Percentiles rank a stretch among this genome's conserved stretches.
Evolutionary conservation across 2,888 invertebrate genomes (phyloP).

Genomic region (Galeopsomyia nigrocyanea): DNA sequence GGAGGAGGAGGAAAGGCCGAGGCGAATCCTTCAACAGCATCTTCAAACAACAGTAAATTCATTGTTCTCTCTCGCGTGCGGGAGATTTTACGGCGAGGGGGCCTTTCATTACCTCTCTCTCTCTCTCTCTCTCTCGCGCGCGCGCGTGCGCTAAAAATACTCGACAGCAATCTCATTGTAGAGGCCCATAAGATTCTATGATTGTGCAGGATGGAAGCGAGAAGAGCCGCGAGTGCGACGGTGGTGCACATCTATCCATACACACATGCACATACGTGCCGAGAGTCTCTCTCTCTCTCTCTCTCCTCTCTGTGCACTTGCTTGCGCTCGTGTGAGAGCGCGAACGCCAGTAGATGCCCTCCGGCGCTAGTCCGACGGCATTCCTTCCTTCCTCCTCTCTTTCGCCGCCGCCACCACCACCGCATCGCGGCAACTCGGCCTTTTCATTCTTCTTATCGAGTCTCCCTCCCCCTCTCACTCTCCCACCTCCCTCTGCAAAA

Average conservation of each 20-base stretch:
- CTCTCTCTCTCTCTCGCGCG: not conserved
- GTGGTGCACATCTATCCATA: too few species aligned
- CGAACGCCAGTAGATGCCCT: conserved; percentile 58
- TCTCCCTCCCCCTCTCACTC: conserved; percentile 43
- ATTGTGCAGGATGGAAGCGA: conserved; percentile 48
- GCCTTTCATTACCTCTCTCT: conserved; percentile 27
- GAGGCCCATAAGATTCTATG: conserved; percentile 25
- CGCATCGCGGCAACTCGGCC: conserved; percentile 37
- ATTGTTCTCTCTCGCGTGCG: conserved; percentile 24
- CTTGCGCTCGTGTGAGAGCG: conserved; percentile 1
- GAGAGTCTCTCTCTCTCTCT: too few species aligned
- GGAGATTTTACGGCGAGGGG: conserved; percentile 17
- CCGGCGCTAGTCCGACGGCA: conserved; percentile 69
- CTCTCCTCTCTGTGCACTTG: too few species aligned
- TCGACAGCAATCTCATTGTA: conserved; percentile 37
- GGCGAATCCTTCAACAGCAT: conserved; percentile 13
- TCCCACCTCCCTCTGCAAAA: conserved; percentile 29
- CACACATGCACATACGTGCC: too few species aligned
- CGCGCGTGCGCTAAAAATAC: conserved; percentile 28
- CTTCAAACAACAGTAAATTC: conserved; percentile 32
- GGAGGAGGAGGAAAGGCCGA: conserved; percentile 2
- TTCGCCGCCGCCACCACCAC: conserved; percentile 37
- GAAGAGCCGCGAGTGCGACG: conserved; percentile 51
- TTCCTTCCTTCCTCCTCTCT: conserved; percentile 62
- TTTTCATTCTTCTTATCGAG: conserved; percentile 46